These are phyloP conservation scores for Scomber colias DNA, from an alignment of 2,113 vertebrate species.

Conservation along the genomic window DNA sequence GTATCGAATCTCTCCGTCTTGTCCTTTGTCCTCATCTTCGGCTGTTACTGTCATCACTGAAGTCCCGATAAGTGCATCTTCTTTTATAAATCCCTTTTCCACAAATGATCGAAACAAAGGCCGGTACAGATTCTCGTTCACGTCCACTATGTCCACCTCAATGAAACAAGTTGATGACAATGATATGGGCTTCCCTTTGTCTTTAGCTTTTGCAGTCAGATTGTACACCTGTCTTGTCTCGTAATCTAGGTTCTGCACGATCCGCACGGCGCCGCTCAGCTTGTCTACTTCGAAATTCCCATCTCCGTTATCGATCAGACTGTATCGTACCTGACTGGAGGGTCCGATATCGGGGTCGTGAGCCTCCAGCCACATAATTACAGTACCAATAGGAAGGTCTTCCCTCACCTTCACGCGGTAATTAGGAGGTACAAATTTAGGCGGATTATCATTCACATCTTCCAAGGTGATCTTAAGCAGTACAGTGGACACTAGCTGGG, in stretches of 20 bases:
- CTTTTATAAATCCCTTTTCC: constrained; percentile 93
- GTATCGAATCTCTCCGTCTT: constrained; percentile 93
- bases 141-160: constrained; percentile 94
- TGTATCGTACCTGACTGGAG: constrained; percentile 95
- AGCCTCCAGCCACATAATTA: constrained; percentile 95
- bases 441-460: constrained; percentile 96
- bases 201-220: constrained; percentile 93
- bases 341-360: constrained; percentile 92
- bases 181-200: constrained; percentile 94
- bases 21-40: constrained; percentile 91
- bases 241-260: constrained; percentile 93
- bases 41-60: constrained; percentile 92
- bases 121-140: constrained; percentile 94
- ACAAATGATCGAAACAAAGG: constrained; percentile 92
- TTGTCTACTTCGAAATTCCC: constrained; percentile 96
- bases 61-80: constrained; percentile 90
- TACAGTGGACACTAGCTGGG: constrained; percentile 90
- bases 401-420: constrained; percentile 94
- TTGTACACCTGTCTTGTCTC: constrained; percentile 95
- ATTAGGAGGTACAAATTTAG: constrained; percentile 92
- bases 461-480: constrained; percentile 91
- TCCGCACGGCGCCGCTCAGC: constrained; percentile 92
- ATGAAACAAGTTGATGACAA: constrained; percentile 93
- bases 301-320: constrained; percentile 91
- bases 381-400: constrained; percentile 94